Evolutionary conservation across 2,797 vertebrate species (phyloP).

Genomic region (Anolis apletophallus): DNA sequence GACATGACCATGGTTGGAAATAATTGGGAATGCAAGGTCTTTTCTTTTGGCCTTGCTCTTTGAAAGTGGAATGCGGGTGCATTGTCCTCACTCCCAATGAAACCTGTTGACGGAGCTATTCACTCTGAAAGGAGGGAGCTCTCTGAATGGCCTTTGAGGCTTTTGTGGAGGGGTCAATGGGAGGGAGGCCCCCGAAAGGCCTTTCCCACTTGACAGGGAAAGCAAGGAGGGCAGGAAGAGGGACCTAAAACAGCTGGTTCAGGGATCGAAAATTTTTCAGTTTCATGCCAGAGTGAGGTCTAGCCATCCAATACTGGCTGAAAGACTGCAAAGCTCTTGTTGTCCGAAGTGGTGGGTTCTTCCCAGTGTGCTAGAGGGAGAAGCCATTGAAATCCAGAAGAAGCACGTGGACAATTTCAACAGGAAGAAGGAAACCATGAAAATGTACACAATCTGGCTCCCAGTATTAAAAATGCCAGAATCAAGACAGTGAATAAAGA

Average conservation of each 20-base stretch:
- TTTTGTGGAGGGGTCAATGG: background rate
- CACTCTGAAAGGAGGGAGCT: background rate
- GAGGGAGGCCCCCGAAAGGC: background rate
- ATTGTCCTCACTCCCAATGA: constrained; percentile 4
- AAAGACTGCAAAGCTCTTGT: too few relatives aligned
- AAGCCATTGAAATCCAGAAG: too few relatives aligned
- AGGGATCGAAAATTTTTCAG: background rate
- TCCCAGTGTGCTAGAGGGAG: too few relatives aligned
- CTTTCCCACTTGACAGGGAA: background rate
- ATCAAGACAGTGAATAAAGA: too few relatives aligned
- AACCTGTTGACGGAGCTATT: constrained; percentile 11
- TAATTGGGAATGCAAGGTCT: background rate
- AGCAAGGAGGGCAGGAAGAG: background rate
- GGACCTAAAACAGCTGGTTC: background rate
- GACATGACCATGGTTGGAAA: constrained; percentile 10
- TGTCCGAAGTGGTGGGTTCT: too few relatives aligned
- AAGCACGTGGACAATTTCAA: too few relatives aligned
- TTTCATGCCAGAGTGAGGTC: too few relatives aligned
- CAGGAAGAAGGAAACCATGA: too few relatives aligned
- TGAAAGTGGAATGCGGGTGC: background rate
- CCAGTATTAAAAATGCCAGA: too few relatives aligned
- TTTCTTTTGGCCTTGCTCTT: background rate
- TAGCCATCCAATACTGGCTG: too few relatives aligned
- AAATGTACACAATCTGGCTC: too few relatives aligned
- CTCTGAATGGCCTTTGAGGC: background rate